These are phyloP conservation scores for Tribolium madens DNA, from an alignment of 1,140 invertebrate genomes.

Conservation along the genomic window DNA sequence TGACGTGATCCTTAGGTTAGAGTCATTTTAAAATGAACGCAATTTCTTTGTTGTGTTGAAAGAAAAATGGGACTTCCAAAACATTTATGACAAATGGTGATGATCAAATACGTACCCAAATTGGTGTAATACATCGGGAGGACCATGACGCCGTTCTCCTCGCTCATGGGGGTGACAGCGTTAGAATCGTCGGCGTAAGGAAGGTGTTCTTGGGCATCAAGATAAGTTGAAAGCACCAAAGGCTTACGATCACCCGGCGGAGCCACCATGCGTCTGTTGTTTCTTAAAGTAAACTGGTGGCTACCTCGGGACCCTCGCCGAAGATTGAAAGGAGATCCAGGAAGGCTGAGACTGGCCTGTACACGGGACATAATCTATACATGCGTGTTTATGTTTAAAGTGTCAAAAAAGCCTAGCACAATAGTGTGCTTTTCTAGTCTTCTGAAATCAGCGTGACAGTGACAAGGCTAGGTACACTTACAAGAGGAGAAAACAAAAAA, in stretches of 20 bases:
- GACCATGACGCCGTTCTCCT: constrained; percentile 95
- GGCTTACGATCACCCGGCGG: constrained; percentile 89
- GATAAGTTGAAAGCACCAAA: constrained; percentile 91
- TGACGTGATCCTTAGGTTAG: constrained; percentile 79
- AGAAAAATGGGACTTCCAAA: constrained; percentile 4
- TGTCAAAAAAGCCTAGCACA: constrained; percentile 15
- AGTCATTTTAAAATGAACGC: constrained; percentile 44
- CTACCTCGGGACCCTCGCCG: constrained; percentile 89
- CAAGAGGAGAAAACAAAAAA: not conserved
- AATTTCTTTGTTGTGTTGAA: constrained; percentile 13
- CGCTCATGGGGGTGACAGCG: constrained; percentile 97
- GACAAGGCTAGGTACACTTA: not conserved
- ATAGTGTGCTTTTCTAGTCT: not conserved
- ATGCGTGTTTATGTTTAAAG: constrained; percentile 55
- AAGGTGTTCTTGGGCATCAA: constrained; percentile 95
- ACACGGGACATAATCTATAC: constrained; percentile 64
- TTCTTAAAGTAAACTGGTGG: constrained; percentile 91
- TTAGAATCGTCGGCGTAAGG: constrained; percentile 98
- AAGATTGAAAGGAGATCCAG: constrained; percentile 95
- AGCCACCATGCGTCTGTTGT: constrained; percentile 75
- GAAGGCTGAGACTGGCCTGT: constrained; percentile 95
- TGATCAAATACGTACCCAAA: constrained; percentile 70
- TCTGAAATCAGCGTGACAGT: not conserved
- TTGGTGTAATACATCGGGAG: constrained; percentile 89
- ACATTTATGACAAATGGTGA: constrained; percentile 3